phyloP scores from a whole-genome alignment of 2,888 invertebrate species.

The Tetragonula carbonaria region DNA sequence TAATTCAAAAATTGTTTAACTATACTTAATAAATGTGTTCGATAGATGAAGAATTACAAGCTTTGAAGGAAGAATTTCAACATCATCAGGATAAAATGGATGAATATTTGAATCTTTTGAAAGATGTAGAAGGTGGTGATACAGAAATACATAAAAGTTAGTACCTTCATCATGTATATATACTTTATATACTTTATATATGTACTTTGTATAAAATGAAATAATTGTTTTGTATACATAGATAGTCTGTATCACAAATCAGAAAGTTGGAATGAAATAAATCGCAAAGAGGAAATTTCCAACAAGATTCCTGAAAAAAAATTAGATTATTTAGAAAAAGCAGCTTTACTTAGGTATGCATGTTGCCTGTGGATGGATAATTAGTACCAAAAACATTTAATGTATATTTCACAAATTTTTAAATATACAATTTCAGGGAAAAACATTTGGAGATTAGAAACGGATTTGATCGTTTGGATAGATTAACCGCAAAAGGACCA shows the following conservation, averaged over 20 bases:
- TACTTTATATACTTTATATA: too few species aligned
- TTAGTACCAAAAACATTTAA: neutral
- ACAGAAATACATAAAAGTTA: conserved; percentile 88
- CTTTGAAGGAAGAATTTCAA: conserved; percentile 94
- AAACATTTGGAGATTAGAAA: conserved; percentile 91
- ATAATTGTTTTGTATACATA: conserved; percentile 78
- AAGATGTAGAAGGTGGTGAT: conserved; percentile 87
- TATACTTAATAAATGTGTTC: conserved; percentile 15
- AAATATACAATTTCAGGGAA: conserved; percentile 84
- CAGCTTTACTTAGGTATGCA: conserved; percentile 87
- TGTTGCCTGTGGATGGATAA: conserved; percentile 3
- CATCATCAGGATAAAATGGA: conserved; percentile 97
- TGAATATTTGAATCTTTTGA: conserved; percentile 92
- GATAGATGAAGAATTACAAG: conserved; percentile 90
- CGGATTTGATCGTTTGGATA: conserved; percentile 91
- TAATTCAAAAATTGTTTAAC: neutral
- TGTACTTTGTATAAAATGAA: neutral
- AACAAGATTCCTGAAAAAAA: conserved; percentile 85
- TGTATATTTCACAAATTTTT: neutral
- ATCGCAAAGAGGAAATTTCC: conserved; percentile 84
- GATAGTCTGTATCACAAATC: conserved; percentile 90
- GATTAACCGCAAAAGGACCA: conserved; percentile 90
- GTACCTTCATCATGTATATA: conserved; percentile 67
- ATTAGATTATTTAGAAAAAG: conserved; percentile 88
- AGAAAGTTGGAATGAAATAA: conserved; percentile 90